A percentile compares a stretch with the other conserved stretches of the same genome.
These are phyloP conservation scores for Graphium colonna DNA, from an alignment of 2,888 invertebrate species.

Conservation along the genomic window DNA sequence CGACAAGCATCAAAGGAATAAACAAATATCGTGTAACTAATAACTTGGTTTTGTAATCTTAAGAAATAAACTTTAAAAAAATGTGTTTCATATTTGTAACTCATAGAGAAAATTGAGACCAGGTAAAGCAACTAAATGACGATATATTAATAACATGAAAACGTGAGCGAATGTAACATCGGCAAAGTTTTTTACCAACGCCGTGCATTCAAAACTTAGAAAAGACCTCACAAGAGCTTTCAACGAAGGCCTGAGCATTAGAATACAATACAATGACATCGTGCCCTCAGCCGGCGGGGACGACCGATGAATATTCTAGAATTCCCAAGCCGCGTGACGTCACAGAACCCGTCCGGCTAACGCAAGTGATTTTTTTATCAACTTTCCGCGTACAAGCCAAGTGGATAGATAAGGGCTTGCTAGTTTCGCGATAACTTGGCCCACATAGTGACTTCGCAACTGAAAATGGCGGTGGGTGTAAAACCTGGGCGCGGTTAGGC, in stretches of 20 bases:
- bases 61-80: too few relatives aligned
- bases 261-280: constrained; percentile 25
- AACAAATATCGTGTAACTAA: too few relatives aligned
- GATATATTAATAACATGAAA: too few relatives aligned
- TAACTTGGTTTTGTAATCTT: too few relatives aligned
- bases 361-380: not conserved
- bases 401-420: constrained; percentile 7
- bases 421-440: constrained; percentile 10
- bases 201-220: not conserved
- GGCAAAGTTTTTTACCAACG: too few relatives aligned
- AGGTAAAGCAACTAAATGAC: too few relatives aligned
- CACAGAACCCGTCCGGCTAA: not conserved
- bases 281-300: not conserved
- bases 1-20: too few relatives aligned
- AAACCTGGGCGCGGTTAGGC: not conserved
- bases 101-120: constrained; percentile 9
- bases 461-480: not conserved
- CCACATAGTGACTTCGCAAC: not conserved
- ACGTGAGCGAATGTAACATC: too few relatives aligned
- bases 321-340: not conserved
- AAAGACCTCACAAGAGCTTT: constrained; percentile 18
- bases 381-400: not conserved
- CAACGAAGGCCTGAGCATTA: constrained; percentile 19
- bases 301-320: not conserved
- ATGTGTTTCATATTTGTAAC: not conserved